Percentiles rank a stretch among this genome's conserved stretches.
Evolutionary conservation across 2,113 vertebrate species (phyloP).

Genomic region (Pelmatolapia mariae): DNA sequence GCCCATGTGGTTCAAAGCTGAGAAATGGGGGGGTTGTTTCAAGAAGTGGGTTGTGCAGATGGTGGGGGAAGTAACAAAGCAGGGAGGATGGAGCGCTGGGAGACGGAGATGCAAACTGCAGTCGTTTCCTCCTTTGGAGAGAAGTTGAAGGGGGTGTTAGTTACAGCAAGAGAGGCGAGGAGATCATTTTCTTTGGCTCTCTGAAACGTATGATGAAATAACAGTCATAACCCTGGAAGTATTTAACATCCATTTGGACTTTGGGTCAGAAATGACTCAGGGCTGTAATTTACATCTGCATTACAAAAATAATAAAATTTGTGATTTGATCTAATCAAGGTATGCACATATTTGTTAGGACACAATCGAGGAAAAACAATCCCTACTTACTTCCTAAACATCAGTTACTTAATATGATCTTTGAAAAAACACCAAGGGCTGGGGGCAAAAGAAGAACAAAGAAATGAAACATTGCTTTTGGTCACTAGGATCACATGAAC

Average conservation of each 20-base stretch:
- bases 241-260: not conserved
- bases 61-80: slow-evolving; percentile 12
- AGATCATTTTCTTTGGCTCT: slow-evolving; percentile 3
- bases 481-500: not conserved
- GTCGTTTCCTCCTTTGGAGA: not conserved
- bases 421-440: not conserved
- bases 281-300: not conserved
- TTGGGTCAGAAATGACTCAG: not conserved
- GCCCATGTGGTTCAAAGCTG: not conserved
- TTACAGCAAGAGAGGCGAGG: not conserved
- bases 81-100: not conserved
- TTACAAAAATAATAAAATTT: not conserved
- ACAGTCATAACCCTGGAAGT: not conserved
- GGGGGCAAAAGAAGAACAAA: not conserved
- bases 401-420: not conserved
- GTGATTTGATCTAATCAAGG: not conserved
- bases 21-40: not conserved
- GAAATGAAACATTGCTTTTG: not conserved
- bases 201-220: slow-evolving; percentile 14
- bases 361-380: not conserved
- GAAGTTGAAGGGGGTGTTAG: not conserved
- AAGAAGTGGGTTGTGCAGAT: not conserved
- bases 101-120: slow-evolving; percentile 3
- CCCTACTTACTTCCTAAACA: not conserved
- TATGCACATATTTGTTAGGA: not conserved